These are phyloP conservation scores for Eupeodes corollae DNA, from an alignment of 1,140 invertebrate genomes.

Conservation along the genomic window DNA sequence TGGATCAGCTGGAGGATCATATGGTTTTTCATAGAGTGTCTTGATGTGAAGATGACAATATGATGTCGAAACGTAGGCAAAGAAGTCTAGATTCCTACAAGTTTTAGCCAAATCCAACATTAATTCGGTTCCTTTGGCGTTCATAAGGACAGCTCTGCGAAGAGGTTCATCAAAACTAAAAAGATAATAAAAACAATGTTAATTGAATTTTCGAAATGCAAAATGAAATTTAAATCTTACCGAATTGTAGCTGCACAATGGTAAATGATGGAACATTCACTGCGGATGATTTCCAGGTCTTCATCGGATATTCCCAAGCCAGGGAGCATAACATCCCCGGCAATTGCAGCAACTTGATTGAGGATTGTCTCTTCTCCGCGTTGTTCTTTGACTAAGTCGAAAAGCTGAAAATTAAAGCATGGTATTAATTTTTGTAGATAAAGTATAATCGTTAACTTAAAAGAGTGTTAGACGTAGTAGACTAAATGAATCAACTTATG, in stretches of 20 bases:
- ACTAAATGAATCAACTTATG: no score
- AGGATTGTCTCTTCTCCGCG: conserved; percentile 45
- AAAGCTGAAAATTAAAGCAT: conserved; percentile 47
- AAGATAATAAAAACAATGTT: background rate
- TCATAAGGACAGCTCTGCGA: conserved; percentile 60
- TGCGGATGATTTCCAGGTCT: conserved; percentile 55
- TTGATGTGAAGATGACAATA: conserved; percentile 54
- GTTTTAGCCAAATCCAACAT: conserved; percentile 62
- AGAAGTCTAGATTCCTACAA: conserved; percentile 58
- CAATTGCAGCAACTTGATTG: conserved; percentile 56
- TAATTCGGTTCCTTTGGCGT: conserved; percentile 61
- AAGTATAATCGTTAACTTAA: no score
- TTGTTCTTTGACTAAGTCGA: conserved; percentile 55
- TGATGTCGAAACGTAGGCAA: conserved; percentile 49
- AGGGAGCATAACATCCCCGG: conserved; percentile 62
- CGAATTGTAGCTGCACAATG: conserved; percentile 82
- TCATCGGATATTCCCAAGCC: conserved; percentile 61
- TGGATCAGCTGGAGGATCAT: conserved; percentile 78
- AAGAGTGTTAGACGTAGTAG: no score
- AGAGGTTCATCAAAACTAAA: conserved; percentile 57
- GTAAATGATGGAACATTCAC: conserved; percentile 71
- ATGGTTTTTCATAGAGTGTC: conserved; percentile 57
- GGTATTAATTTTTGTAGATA: no score
- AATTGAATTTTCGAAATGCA: background rate
- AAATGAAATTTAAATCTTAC: conserved; percentile 10